Conservation (phyloP, 2,888 invertebrate genomes). For the Drosophila mayaguana region DNA sequence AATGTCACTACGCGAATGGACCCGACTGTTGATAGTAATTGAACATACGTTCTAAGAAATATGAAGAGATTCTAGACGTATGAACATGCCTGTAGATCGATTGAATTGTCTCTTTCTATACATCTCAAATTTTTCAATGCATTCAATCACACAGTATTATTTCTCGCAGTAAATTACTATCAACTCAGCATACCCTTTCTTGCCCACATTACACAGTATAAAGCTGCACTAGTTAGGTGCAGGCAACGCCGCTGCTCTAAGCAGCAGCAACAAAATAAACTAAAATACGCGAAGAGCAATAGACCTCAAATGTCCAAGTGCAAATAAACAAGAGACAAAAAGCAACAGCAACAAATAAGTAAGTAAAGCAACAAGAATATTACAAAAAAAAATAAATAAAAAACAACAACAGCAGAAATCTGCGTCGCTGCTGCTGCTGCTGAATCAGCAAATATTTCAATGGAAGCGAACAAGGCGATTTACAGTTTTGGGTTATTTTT, state of each 20-base stretch:
- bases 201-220: slow-evolving; percentile 12
- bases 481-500: slow-evolving; percentile 58
- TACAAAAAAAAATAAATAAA: no score
- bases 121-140: neutral
- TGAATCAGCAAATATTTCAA: slow-evolving; percentile 72
- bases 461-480: slow-evolving; percentile 57
- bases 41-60: no score
- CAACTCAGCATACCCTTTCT: neutral
- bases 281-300: slow-evolving; percentile 29
- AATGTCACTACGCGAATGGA: neutral
- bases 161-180: neutral
- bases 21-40: neutral
- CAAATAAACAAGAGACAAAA: slow-evolving; percentile 48
- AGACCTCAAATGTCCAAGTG: slow-evolving; percentile 49
- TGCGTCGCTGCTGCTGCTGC: slow-evolving; percentile 45
- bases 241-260: slow-evolving; percentile 11
- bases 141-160: neutral
- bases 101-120: neutral
- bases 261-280: neutral
- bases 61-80: neutral
- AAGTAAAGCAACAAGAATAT: slow-evolving; percentile 48
- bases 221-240: slow-evolving; percentile 4
- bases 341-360: slow-evolving; percentile 6
- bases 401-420: slow-evolving; percentile 40
- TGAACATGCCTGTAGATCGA: neutral